Evolutionary conservation across 2,888 invertebrate genomes (phyloP).

Genomic region (Gasteruption jaculator): DNA sequence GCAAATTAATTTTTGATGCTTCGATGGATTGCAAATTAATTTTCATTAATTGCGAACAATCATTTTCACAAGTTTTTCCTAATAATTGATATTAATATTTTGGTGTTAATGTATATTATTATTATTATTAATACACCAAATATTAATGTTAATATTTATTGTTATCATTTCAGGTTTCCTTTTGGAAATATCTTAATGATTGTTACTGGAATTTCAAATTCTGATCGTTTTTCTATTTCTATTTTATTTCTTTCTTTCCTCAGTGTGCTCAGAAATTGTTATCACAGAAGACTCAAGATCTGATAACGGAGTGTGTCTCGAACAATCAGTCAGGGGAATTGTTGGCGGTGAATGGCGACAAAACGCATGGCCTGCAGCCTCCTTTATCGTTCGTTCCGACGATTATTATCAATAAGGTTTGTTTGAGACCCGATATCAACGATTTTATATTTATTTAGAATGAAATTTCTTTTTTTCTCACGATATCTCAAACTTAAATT

Average conservation of each 20-base stretch:
- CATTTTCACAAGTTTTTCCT: too few species aligned
- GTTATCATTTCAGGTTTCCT: neutral
- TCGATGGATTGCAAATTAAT: too few species aligned
- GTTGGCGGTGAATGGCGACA: slow-evolving; percentile 45
- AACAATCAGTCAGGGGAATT: slow-evolving; percentile 40
- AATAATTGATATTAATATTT: too few species aligned
- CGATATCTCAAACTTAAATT: too few species aligned
- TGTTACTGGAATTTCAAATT: slow-evolving; percentile 6
- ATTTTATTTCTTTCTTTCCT: slow-evolving; percentile 16
- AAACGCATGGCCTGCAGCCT: slow-evolving; percentile 40
- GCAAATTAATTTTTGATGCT: too few species aligned
- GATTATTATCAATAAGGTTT: slow-evolving; percentile 49
- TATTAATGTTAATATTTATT: too few species aligned
- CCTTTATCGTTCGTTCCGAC: slow-evolving; percentile 49
- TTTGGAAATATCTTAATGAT: slow-evolving; percentile 3
- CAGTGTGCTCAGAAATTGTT: slow-evolving; percentile 47
- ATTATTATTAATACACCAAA: too few species aligned
- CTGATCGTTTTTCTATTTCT: neutral
- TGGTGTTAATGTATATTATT: too few species aligned
- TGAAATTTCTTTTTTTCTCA: neutral
- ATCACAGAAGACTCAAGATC: slow-evolving; percentile 21
- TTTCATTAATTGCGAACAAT: too few species aligned
- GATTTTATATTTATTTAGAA: neutral
- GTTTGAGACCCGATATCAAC: too few species aligned
- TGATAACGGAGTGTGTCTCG: slow-evolving; percentile 37